Evolutionary conservation across 2,797 vertebrate species (phyloP), one percentile per base, ranked within the genome.

Genomic region (Galaxias olidus): DNA sequence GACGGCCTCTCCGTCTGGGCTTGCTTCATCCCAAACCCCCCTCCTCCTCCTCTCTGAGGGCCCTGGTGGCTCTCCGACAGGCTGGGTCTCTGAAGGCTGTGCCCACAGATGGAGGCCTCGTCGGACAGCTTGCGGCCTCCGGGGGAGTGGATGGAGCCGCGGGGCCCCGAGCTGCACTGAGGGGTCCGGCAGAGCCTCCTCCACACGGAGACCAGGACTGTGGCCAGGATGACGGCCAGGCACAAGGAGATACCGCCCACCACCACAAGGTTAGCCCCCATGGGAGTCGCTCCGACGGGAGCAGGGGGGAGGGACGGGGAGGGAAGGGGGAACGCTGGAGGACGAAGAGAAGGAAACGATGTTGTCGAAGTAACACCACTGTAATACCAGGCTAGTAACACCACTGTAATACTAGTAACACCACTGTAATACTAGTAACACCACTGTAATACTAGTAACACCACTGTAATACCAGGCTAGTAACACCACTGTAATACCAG

Each of bases 171-270:
- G 84, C 92, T 91, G 85, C 96, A 98, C 72, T 92, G 94, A 46
- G 93, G 91, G 43, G 91, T 64, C 48, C 82, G 93, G 81, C 95
- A 95, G 5, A 96, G 81, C 80, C 94, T 97, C 71, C 95, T 90
- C 95, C 96, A 97, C 50, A 98, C 86, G 0, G 96, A 95, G 75
- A 98, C 92, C 40, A 97, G 87, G 56, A 98, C 68, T 0, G 98
- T 98, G 53, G 91, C 88, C 19, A 94, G 74, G 70, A 99, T 97
- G 77, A 98, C 95, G 69, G 90, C 93, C 75, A 98, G 71, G 73
- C 96, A 98, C 1, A 98, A 73, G 0, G 94, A 95, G 69, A 99
- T 98, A 9, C 97, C 97, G 0, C 89, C 90, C 81, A 97, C 86
- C 0, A 94, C 94, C n/a, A 98, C 93, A 52, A 96, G 85, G 65